These are phyloP conservation scores for Helarctos malayanus DNA, from an alignment of 2,797 vertebrate genomes.

Conservation along the genomic window DNA sequence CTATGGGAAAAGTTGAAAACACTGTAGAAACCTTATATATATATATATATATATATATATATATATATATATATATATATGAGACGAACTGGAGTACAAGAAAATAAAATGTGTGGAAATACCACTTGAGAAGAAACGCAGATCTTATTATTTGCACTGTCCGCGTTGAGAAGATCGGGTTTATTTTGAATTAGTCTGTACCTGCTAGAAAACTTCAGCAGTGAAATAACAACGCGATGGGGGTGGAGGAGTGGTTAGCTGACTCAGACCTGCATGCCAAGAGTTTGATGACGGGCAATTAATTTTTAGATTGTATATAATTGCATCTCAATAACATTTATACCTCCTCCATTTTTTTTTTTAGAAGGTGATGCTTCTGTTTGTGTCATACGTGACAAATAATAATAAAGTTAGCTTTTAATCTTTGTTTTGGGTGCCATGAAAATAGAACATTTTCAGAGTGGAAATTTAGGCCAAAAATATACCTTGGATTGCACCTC, in stretches of 20 bases:
- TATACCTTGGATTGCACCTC: not conserved
- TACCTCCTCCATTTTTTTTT: slow-evolving; percentile 40
- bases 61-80: not conserved
- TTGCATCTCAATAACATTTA: slow-evolving; percentile 61
- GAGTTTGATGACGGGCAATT: slow-evolving; percentile 44
- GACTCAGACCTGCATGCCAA: slow-evolving; percentile 56
- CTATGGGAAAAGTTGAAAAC: not conserved
- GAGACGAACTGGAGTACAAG: not conserved
- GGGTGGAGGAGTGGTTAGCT: slow-evolving; percentile 57
- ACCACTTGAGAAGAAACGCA: not conserved
- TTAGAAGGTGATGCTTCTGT: slow-evolving; percentile 40
- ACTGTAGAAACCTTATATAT: not conserved
- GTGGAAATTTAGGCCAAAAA: not conserved
- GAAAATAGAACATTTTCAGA: slow-evolving; percentile 2
- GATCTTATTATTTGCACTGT: slow-evolving; percentile 10
- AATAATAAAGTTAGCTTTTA: slow-evolving; percentile 38
- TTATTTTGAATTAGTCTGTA: slow-evolving; percentile 70
- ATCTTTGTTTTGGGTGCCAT: not conserved
- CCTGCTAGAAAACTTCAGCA: slow-evolving; percentile 66
- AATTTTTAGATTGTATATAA: slow-evolving; percentile 74
- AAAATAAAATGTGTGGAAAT: not conserved
- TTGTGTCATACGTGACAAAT: slow-evolving; percentile 40
- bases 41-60: not conserved
- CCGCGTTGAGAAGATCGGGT: slow-evolving; percentile 6
- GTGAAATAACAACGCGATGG: slow-evolving; percentile 65